Base-by-base conservation (phyloP, 2,797 vertebrate species). In the Typhlichthys subterraneus region DNA sequence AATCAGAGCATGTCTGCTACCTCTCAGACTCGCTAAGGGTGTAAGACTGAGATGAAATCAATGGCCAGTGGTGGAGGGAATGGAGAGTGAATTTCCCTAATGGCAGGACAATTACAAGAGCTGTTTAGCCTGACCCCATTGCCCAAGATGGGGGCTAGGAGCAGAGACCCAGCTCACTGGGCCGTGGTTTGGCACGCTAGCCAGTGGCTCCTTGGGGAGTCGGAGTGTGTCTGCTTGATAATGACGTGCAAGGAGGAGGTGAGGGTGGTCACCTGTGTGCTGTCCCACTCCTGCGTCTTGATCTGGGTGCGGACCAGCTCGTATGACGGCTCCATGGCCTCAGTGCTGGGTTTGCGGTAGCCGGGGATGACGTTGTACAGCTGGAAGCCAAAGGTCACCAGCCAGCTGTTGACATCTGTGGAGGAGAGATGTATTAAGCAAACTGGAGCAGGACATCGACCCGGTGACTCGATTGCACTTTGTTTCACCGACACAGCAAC, bases 231-330 rank as follows among this genome's bases (percentile, higher is more conserved):
- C 82, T 73, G 67, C 63, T 78, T 75, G 64, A 67, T 81, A 82
- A 88, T 77, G 73, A 76, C 63, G 75, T 54, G 60, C 59, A 58
- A 74, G 53, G 57, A 45, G 19, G 68, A 12, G 49, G 46, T 3
- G 55, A 67, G 33, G 29, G 53, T 4, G 38, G 19, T 91, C 88
- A 97, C 96, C 97, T 98, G 98, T 85, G 94, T 98, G 57, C 96
- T 99, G 76, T 99, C 98, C 98, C 98, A 99, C 80, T 99, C 96
- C 73, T 99, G 97, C 0, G 96, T 98, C 88, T 98, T 99, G 92
- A 97, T 94, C 86, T 99, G 98, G 0, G 97, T 98, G 81, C 94
- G 93, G 72, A 94, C 53, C 2, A 99, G 89, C 83, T 99, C 96
- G 1, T 98, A 98, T 19, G 97, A 99, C 0, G 98, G 96, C 74